A percentile compares a stretch with the other conserved stretches of the same genome.
Evolutionary conservation across 2,113 vertebrate species (phyloP).

Genomic region (Pagrus major): DNA sequence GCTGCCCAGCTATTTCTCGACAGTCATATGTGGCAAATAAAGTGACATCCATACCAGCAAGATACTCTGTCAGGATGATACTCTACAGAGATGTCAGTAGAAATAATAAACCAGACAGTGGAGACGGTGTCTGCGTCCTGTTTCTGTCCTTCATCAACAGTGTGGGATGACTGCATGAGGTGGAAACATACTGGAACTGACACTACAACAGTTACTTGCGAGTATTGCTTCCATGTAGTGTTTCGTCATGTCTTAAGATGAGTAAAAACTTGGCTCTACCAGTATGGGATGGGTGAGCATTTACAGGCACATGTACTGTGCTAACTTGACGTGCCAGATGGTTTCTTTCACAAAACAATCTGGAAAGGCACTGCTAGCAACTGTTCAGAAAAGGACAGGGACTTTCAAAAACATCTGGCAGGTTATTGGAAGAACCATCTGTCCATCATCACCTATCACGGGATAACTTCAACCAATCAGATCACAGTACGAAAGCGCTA

Average conservation of each 20-base stretch:
- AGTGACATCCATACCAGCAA: not conserved
- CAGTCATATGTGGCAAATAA: not conserved
- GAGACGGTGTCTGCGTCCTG: constrained; percentile 4
- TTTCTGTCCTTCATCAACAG: not conserved
- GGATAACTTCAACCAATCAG: too few relatives aligned
- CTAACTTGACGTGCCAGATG: too few relatives aligned
- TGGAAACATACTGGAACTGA: not conserved
- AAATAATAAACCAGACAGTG: constrained; percentile 33
- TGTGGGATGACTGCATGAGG: not conserved
- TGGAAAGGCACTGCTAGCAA: too few relatives aligned
- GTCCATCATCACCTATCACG: too few relatives aligned
- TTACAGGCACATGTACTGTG: too few relatives aligned
- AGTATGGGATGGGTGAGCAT: not conserved
- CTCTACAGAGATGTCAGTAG: not conserved
- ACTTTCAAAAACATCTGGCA: too few relatives aligned
- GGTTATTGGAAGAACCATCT: too few relatives aligned
- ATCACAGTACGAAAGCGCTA: too few relatives aligned
- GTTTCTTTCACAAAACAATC: too few relatives aligned
- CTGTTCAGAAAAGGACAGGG: too few relatives aligned
- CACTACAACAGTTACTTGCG: not conserved
- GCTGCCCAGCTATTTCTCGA: not conserved
- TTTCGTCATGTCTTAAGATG: not conserved
- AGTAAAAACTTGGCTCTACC: not conserved
- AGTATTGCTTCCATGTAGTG: not conserved
- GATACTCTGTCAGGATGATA: not conserved